These are phyloP conservation scores for Hippocampus comes DNA, from an alignment of 2,113 vertebrate genomes.

Conservation along the genomic window DNA sequence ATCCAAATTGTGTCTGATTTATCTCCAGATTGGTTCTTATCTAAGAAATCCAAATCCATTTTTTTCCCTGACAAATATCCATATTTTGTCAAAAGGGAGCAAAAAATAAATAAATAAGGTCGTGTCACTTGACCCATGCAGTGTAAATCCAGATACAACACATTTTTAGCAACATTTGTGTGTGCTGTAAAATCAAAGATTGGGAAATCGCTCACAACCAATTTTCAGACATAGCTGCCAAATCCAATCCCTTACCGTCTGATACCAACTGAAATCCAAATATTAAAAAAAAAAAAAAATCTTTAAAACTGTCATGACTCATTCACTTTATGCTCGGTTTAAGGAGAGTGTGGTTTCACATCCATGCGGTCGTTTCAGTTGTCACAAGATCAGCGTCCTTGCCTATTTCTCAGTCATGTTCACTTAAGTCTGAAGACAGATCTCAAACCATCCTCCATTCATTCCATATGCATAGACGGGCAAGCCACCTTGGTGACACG, in stretches of 20 bases:
- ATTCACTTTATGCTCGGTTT: conserved; percentile 6
- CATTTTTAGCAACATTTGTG: neutral
- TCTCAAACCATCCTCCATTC: neutral
- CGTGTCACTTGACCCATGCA: neutral
- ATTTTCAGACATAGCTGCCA: neutral
- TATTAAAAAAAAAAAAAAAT: conserved; percentile 17
- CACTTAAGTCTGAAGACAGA: neutral
- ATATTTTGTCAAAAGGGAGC: neutral
- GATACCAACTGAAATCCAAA: neutral
- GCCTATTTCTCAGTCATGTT: conserved; percentile 14
- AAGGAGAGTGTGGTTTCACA: conserved; percentile 42
- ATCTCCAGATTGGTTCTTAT: neutral
- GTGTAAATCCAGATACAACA: neutral
- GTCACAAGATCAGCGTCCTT: conserved; percentile 53
- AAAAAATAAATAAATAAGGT: neutral
- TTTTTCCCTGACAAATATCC: neutral
- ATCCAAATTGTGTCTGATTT: no score
- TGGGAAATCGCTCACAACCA: neutral
- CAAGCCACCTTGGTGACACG: conserved; percentile 29
- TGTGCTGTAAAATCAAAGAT: neutral
- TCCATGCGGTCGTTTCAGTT: conserved; percentile 49
- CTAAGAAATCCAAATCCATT: neutral
- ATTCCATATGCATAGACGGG: conserved; percentile 51
- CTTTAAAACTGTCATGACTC: conserved; percentile 11
- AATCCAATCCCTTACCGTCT: neutral